Conservation (phyloP, 2,113 vertebrate genomes). For the Amia ocellicauda region DNA sequence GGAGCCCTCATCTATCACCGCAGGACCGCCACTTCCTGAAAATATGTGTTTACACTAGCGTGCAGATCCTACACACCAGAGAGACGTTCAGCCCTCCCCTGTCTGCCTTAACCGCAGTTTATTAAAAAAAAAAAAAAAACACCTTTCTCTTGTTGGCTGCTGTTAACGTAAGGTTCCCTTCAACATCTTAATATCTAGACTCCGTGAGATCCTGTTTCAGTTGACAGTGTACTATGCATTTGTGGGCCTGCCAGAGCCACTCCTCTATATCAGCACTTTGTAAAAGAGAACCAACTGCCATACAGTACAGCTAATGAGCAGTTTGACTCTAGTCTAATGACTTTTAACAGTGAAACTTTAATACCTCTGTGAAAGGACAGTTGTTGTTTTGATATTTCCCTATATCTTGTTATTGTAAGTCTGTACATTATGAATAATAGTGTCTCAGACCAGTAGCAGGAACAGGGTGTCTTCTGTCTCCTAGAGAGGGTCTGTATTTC, state of each 20-base stretch:
- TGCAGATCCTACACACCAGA: slow-evolving; percentile 42
- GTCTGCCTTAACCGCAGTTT: not conserved
- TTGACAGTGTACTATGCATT: too few relatives aligned
- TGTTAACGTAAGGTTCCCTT: slow-evolving; percentile 39
- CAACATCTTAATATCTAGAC: slow-evolving; percentile 35
- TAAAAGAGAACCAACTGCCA: not conserved
- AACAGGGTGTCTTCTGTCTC: not conserved
- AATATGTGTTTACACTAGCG: slow-evolving; percentile 52
- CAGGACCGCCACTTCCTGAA: slow-evolving; percentile 46
- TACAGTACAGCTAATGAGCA: too few relatives aligned
- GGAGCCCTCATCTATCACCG: slow-evolving; percentile 50
- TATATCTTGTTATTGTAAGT: not conserved
- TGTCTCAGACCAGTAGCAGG: not conserved
- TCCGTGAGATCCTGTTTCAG: slow-evolving; percentile 36
- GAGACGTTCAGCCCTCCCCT: slow-evolving; percentile 25
- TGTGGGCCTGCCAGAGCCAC: too few relatives aligned
- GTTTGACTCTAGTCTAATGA: not conserved
- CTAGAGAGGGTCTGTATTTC: not conserved
- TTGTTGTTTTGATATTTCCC: not conserved
- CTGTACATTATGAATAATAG: not conserved
- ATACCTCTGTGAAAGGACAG: not conserved
- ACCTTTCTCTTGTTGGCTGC: slow-evolving; percentile 20
- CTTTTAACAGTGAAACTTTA: not conserved
- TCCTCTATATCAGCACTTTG: not conserved
- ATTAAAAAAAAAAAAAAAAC: not conserved